A percentile compares a stretch with the other conserved stretches of the same genome.
Conservation (phyloP, 2,113 vertebrate genomes). For the Zosterops hypoxanthus region DNA sequence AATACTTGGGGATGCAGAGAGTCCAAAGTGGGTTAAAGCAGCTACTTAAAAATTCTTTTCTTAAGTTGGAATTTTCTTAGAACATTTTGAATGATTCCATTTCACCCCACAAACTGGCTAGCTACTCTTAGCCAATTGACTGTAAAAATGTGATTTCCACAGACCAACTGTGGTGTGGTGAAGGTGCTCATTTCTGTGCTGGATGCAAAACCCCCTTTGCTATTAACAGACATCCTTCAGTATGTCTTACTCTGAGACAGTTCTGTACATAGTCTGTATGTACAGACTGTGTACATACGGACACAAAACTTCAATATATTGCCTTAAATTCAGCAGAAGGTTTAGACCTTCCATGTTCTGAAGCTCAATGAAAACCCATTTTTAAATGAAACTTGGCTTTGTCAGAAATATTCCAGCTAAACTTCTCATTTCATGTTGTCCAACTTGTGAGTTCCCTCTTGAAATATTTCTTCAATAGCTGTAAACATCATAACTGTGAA, state of each 20-base stretch:
- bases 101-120: neutral
- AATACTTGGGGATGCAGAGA: rapidly evolving
- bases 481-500: neutral
- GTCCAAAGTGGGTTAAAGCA: neutral
- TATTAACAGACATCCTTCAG: rapidly evolving
- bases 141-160: neutral
- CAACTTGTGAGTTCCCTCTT: neutral
- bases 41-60: neutral
- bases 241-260: neutral
- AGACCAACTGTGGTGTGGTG: neutral
- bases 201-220: neutral
- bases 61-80: neutral
- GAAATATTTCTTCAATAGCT: neutral
- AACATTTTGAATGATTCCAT: neutral
- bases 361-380: neutral
- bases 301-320: neutral
- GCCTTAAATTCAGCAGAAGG: neutral
- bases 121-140: neutral
- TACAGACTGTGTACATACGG: too few species aligned
- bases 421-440: neutral
- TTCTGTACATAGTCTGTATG: neutral
- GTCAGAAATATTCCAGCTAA: neutral
- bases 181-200: neutral
- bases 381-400: neutral
- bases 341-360: neutral